Conservation (phyloP, 2,113 vertebrate genomes). For the Sinosuthora webbiana region DNA sequence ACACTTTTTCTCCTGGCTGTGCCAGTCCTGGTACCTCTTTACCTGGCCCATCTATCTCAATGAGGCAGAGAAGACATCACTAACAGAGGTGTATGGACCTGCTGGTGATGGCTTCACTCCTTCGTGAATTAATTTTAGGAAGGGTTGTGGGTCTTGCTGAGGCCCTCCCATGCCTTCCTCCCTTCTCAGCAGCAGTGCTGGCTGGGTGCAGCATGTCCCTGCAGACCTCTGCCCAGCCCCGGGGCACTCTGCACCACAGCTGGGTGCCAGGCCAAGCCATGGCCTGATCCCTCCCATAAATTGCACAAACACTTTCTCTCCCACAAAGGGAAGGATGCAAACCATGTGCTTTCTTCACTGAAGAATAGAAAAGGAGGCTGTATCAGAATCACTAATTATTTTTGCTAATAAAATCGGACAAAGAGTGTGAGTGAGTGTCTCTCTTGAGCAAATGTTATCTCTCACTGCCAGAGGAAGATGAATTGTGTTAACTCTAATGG, state of each 20-base stretch:
- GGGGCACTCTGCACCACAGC: background rate
- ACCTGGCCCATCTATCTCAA: accelerated
- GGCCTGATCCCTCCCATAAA: background rate
- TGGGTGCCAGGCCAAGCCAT: background rate
- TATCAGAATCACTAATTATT: background rate
- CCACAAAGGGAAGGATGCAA: background rate
- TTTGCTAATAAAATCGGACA: background rate
- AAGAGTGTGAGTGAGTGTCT: background rate
- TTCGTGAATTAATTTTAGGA: background rate
- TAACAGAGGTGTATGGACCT: background rate
- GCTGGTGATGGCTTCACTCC: background rate
- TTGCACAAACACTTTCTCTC: background rate
- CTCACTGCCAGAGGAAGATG: background rate
- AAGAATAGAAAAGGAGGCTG: background rate
- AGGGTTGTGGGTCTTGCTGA: background rate
- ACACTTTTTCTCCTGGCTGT: background rate
- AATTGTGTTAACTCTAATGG: background rate
- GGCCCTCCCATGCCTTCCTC: background rate
- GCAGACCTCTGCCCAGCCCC: background rate
- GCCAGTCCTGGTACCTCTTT: background rate
- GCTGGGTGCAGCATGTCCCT: background rate
- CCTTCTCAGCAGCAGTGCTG: background rate
- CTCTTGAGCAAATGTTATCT: background rate
- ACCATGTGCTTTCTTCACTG: background rate
- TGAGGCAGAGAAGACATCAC: background rate